phyloP scores from a whole-genome alignment of 2,888 invertebrate species.

The Itoplectis maculator region DNA sequence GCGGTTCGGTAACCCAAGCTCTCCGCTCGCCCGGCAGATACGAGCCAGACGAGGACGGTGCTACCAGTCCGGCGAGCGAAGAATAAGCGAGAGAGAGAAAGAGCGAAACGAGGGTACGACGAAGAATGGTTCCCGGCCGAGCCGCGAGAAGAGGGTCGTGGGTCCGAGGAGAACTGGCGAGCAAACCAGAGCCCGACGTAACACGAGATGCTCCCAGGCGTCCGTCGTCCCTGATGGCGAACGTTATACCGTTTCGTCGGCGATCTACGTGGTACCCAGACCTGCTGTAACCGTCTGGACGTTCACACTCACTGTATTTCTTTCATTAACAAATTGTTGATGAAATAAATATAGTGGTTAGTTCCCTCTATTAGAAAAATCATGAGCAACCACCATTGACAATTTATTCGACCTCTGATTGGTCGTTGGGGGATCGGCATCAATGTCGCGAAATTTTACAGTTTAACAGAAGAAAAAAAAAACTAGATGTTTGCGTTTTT shows the following conservation, averaged over 20 bases:
- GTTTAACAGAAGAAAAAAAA: too few relatives aligned
- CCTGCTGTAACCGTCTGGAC: neutral
- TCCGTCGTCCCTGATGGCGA: constrained; percentile 34
- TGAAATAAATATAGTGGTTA: too few relatives aligned
- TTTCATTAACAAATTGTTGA: neutral
- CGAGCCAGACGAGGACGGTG: constrained; percentile 54
- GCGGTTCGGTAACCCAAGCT: constrained; percentile 63
- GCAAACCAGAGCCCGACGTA: constrained; percentile 40
- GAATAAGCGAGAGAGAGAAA: constrained; percentile 40
- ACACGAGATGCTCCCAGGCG: constrained; percentile 40
- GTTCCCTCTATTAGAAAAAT: too few relatives aligned
- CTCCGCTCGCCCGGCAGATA: constrained; percentile 62
- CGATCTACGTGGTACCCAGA: constrained; percentile 20
- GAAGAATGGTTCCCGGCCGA: constrained; percentile 29
- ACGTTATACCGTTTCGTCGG: constrained; percentile 13
- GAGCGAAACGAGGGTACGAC: constrained; percentile 61
- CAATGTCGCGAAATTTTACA: too few relatives aligned
- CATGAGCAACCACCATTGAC: too few relatives aligned
- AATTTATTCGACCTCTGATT: too few relatives aligned
- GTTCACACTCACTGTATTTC: neutral
- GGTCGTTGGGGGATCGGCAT: too few relatives aligned
- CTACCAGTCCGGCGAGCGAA: constrained; percentile 50
- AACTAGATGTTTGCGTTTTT: too few relatives aligned
- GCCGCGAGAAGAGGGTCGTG: constrained; percentile 29
- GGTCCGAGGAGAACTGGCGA: constrained; percentile 45